Evolutionary conservation across 92 coral and sea anemone species (phyloP), one percentile per base, ranked within the genome.

Genomic region (Porites evermanni): DNA sequence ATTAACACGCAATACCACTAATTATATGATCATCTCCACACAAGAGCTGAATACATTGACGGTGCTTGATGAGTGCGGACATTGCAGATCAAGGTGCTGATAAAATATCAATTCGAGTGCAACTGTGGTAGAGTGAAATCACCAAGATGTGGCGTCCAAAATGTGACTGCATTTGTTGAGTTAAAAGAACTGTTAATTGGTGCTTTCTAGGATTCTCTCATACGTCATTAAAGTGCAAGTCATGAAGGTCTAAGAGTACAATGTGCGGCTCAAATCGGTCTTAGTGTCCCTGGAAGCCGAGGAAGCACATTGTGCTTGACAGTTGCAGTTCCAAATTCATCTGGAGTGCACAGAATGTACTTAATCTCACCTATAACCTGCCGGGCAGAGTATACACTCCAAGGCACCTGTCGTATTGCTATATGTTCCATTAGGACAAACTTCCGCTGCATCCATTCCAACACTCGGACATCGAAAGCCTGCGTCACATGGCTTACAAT

Each of bases 311-410:
- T 4, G 47, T 38, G 47, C 61, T 56, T 56, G 61, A 10, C 12
- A 11, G 12, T 2, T 56, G 61, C 61, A 56, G 61, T 56, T 56
- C 13, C 61, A 56, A 1, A 56, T 56, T 56, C 61, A 56, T 14
- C 16, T 56, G 14, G 61, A 11, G 61, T 38, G 47, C 6, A 38
- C 47, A 38, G 47, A 38, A 38, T 38, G 19, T 7, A 14, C 5
- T 12, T 18, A 75, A 47, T 64, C 75, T 74, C 90, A 95, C 91
- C 91, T 94, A 83, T 81, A 85, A 16, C 98, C 98, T 64, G 81
- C 89, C n/a, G 94, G 96, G 61, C 98, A 95, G 13, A 88, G 67
- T 83, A 79, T 72, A 88, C 98, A 96, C 11, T 83, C 59, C 53
- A 77, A 23, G 20, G 90, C 83, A 63, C 91, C 93, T 47, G 88